phyloP scores from a whole-genome alignment of 1,140 invertebrate genomes.

The Teleopsis dalmanni region DNA sequence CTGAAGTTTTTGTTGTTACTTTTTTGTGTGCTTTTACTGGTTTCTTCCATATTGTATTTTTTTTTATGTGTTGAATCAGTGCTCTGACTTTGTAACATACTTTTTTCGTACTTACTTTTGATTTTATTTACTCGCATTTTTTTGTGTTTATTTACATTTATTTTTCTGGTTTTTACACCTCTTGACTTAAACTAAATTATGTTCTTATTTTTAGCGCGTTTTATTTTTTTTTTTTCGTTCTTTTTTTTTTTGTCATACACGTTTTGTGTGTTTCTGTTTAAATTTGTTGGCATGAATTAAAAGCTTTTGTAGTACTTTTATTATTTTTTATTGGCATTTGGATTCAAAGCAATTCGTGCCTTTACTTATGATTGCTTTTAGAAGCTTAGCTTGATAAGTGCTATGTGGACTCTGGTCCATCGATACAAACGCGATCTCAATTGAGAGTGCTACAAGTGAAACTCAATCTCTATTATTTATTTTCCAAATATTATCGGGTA shows the following conservation, averaged over 20 bases:
- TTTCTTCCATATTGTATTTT: too few relatives aligned
- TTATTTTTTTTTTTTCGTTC: not conserved
- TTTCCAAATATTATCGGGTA: too few relatives aligned
- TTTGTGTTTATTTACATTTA: not conserved
- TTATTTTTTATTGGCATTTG: too few relatives aligned
- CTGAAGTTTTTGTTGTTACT: not conserved
- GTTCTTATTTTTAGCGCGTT: not conserved
- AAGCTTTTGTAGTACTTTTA: too few relatives aligned
- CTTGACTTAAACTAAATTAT: not conserved
- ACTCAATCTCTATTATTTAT: too few relatives aligned
- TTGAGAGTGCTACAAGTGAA: too few relatives aligned
- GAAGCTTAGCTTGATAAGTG: not conserved
- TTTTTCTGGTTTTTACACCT: not conserved
- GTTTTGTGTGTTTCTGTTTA: too few relatives aligned
- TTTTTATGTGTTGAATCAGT: too few relatives aligned
- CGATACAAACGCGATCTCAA: too few relatives aligned
- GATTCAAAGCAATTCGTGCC: too few relatives aligned
- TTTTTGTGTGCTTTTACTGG: constrained; percentile 1
- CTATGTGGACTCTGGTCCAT: not conserved
- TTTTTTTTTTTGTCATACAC: too few relatives aligned
- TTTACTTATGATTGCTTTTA: not conserved
- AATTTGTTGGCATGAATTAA: too few relatives aligned
- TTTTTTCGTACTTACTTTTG: constrained; percentile 5
- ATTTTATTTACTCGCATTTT: constrained; percentile 6
- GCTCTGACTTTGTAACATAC: constrained; percentile 11